Evolutionary conservation across 1,140 invertebrate genomes (phyloP).

Genomic region (Drusus annulatus): DNA sequence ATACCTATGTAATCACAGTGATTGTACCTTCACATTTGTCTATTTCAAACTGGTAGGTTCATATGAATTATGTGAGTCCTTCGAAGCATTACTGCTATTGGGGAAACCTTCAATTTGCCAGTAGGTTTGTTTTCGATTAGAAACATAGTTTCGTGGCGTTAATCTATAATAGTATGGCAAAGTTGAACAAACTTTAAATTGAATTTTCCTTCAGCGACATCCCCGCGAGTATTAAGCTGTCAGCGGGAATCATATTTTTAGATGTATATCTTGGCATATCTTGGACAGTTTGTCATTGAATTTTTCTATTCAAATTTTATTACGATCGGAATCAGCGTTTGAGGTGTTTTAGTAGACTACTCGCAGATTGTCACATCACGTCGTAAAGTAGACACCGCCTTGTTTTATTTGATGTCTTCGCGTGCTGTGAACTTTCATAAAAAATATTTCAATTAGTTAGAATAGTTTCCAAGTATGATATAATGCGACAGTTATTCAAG

Average conservation of each 20-base stretch:
- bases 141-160: background rate
- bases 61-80: no score
- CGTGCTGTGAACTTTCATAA: no score
- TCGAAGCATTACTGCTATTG: no score
- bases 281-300: constrained; percentile 17
- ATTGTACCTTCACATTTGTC: no score
- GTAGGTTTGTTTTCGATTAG: no score
- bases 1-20: no score
- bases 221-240: constrained; percentile 24
- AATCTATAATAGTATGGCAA: background rate
- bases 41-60: no score
- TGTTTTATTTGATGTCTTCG: background rate
- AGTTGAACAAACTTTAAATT: constrained; percentile 31
- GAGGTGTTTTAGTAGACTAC: background rate
- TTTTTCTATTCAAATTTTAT: background rate
- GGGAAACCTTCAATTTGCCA: no score
- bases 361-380: background rate
- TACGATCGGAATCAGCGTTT: constrained; percentile 16
- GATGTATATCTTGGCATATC: constrained; percentile 8
- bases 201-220: background rate
- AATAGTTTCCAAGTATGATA: no score
- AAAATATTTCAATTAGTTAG: no score
- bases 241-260: constrained; percentile 29
- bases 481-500: background rate
- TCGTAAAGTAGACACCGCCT: background rate